These are phyloP conservation scores for Enteromius radiatus DNA, from an alignment of 2,797 vertebrate genomes.

Conservation along the genomic window DNA sequence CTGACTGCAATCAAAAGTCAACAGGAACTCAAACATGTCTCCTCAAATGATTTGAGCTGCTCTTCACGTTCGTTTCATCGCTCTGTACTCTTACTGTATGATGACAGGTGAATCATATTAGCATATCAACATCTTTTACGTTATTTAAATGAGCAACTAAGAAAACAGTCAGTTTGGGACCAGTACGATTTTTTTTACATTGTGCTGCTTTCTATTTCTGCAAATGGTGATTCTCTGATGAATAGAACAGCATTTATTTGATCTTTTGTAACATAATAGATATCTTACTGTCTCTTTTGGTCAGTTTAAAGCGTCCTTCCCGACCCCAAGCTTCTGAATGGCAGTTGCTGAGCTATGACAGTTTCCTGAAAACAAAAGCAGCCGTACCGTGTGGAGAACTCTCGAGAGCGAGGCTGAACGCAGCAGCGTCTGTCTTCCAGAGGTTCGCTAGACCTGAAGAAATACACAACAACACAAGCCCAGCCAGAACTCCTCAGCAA, in stretches of 20 bases:
- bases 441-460: background rate
- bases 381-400: constrained; percentile 3
- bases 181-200: too few relatives aligned
- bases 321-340: background rate
- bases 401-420: background rate
- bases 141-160: background rate
- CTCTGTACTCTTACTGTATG: background rate
- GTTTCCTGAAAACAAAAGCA: constrained; percentile 41
- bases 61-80: background rate
- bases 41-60: background rate
- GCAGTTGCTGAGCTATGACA: background rate
- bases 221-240: background rate
- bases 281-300: background rate
- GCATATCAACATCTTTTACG: background rate
- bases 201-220: background rate
- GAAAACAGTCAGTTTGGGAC: background rate
- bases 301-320: background rate
- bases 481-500: constrained; percentile 47
- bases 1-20: background rate
- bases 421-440: constrained; percentile 6
- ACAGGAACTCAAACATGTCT: background rate
- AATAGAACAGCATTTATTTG: background rate
- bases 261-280: background rate
- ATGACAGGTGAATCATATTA: background rate
- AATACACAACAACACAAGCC: constrained; percentile 17